Conservation (phyloP, 2,888 invertebrate species). For the Corbicula japonica region DNA sequence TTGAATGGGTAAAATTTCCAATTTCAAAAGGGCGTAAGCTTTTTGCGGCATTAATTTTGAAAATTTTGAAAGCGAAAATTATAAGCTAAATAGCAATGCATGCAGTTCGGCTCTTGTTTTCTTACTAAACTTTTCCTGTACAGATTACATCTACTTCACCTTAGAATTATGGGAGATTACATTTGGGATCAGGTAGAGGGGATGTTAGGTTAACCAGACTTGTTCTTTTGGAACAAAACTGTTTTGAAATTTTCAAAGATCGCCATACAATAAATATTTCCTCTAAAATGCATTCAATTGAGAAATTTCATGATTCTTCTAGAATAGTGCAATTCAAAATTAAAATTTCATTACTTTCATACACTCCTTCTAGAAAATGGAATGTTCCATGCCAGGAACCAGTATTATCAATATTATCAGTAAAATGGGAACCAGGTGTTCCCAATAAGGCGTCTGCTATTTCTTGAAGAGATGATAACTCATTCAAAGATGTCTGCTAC, state of each 20-base stretch:
- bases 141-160: slow-evolving; percentile 40
- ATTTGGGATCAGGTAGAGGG: slow-evolving; percentile 30
- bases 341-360: not conserved
- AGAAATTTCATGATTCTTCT: too few relatives aligned
- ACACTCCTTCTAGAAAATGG: slow-evolving; percentile 16
- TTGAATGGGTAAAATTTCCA: slow-evolving; percentile 51
- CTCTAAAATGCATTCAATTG: too few relatives aligned
- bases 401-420: too few relatives aligned
- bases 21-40: slow-evolving; percentile 59
- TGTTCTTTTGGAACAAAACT: not conserved
- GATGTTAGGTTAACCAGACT: slow-evolving; percentile 17
- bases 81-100: slow-evolving; percentile 81
- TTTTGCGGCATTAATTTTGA: slow-evolving; percentile 48
- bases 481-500: slow-evolving; percentile 25
- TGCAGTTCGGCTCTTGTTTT: slow-evolving; percentile 84
- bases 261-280: too few relatives aligned
- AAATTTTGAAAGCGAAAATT: slow-evolving; percentile 49
- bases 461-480: slow-evolving; percentile 10
- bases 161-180: slow-evolving; percentile 59
- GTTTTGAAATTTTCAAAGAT: too few relatives aligned
- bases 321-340: not conserved
- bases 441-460: slow-evolving; percentile 49
- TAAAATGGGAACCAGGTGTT: slow-evolving; percentile 35
- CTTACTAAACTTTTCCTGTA: slow-evolving; percentile 63
- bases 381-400: too few relatives aligned